Evolutionary conservation across 2,888 invertebrate species (phyloP).

Genomic region (Trichopoda pennipes): DNA sequence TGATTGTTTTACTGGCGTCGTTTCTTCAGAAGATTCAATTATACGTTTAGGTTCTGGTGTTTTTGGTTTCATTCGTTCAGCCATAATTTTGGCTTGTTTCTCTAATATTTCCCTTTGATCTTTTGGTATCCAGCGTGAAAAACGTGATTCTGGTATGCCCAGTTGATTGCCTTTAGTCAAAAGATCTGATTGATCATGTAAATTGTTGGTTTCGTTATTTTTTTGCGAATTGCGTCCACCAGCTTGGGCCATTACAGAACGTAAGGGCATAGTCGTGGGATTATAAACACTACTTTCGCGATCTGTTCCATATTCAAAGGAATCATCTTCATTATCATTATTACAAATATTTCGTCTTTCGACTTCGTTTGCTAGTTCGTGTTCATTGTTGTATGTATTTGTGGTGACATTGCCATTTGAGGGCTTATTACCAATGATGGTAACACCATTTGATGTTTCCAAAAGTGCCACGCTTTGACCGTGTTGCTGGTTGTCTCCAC

Average conservation of each 20-base stretch:
- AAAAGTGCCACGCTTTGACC: conserved; percentile 78
- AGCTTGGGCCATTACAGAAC: conserved; percentile 75
- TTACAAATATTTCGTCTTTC: conserved; percentile 69
- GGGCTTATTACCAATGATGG: conserved; percentile 73
- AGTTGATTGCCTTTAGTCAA: conserved; percentile 77
- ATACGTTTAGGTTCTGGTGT: conserved; percentile 57
- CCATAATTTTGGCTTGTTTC: conserved; percentile 78
- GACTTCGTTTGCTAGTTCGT: conserved; percentile 71
- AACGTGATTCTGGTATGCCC: conserved; percentile 79
- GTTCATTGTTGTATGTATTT: conserved; percentile 69
- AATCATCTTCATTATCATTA: conserved; percentile 76
- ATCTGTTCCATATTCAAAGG: conserved; percentile 79
- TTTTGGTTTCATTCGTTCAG: conserved; percentile 73
- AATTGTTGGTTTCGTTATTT: conserved; percentile 69
- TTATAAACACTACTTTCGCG: conserved; percentile 80
- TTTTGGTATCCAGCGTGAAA: conserved; percentile 80
- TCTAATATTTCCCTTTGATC: conserved; percentile 80
- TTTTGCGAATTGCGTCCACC: conserved; percentile 76
- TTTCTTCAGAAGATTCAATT: conserved; percentile 9
- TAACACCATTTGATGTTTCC: conserved; percentile 79
- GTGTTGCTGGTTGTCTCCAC: conserved; percentile 71
- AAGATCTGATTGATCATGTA: conserved; percentile 71
- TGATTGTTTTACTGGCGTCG: conserved; percentile 43
- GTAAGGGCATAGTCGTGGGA: conserved; percentile 78
- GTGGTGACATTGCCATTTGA: conserved; percentile 33